phyloP scores from a whole-genome alignment of 2,888 invertebrate genomes.

The Platerodrilus igneus region DNA sequence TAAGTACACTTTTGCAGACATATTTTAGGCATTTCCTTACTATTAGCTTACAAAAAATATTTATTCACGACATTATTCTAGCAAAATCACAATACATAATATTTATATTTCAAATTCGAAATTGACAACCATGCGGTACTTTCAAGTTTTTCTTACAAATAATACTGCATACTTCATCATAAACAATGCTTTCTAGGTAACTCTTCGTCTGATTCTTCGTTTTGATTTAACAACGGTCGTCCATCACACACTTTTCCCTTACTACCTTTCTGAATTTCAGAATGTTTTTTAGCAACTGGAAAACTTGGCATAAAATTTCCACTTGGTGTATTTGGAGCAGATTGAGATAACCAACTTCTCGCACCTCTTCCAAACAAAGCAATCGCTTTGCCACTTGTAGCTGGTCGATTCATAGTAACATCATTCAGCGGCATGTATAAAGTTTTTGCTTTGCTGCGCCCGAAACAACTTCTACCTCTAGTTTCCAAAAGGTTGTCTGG shows the following conservation, averaged over 20 bases:
- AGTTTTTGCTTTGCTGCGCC: conserved; percentile 59
- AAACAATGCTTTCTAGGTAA: conserved; percentile 15
- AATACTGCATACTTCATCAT: conserved; percentile 13
- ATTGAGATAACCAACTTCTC: conserved; percentile 63
- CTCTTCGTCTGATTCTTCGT: conserved; percentile 51
- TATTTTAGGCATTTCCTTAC: conserved; percentile 17
- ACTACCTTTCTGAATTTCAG: conserved; percentile 52
- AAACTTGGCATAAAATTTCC: conserved; percentile 63
- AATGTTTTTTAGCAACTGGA: conserved; percentile 47
- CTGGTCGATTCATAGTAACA: conserved; percentile 27
- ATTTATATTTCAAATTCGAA: conserved; percentile 3
- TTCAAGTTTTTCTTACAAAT: conserved; percentile 4
- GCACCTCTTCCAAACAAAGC: conserved; percentile 15
- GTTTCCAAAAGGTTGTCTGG: conserved; percentile 26
- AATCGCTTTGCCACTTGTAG: conserved; percentile 21
- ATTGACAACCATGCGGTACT: neutral
- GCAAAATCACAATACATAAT: conserved; percentile 10
- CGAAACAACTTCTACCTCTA: conserved; percentile 45
- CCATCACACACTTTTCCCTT: conserved; percentile 54
- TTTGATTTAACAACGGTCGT: conserved; percentile 58
- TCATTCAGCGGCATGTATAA: conserved; percentile 63
- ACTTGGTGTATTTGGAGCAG: conserved; percentile 77
- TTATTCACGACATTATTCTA: conserved; percentile 15
- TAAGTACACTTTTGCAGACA: conserved; percentile 26
- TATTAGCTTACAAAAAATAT: conserved; percentile 20